Evolutionary conservation across 1,140 invertebrate genomes (phyloP), one percentile per base, ranked within the genome.

Genomic region (Zaprionus ghesquierei): DNA sequence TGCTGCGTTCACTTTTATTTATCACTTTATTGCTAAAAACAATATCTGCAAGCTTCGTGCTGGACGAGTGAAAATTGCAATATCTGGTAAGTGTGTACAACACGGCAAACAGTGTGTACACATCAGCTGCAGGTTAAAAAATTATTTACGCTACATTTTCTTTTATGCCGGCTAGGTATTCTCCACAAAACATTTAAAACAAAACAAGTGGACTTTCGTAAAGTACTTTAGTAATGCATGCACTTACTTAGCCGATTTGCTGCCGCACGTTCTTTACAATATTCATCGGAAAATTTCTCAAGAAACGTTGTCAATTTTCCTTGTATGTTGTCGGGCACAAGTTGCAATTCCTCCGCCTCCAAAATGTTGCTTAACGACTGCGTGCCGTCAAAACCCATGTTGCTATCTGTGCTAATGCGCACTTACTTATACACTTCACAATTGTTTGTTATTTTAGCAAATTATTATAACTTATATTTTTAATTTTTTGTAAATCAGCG

Each of bases 241-340:
- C 12, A 76, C 82, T 81, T 66, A 85, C 81, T 55, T 41, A 87
- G 27, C 8, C 44, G 63, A 69, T 44, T 68, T 13, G 49, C 38
- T 9, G 12, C 35, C 13, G 41, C 23, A 5, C 38, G 25, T 13
- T 41, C 8, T 22, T 56, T 69, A 2, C 73, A 80, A 15, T 76
- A 87, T 51, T 86, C 84, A 62, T 87, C 71, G 3, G 71, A 69
- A 60, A 87, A 86, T n/a, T 82, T 60, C n/a, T 73, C 61, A 20
- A 86, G 62, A 69, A 73, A 94, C 2, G 84, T 81, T 68, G 95
- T 94, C 35, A 96, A 93, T 92, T 96, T 96, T 50, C 71, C 70
- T 53, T 80, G 81, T 35, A 91, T 56, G 12, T 78, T 73, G 18
- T 78, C 69, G 29, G 91, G 90, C 49, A 90, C 77, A 29, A 81